Base-by-base conservation (phyloP, 2,888 invertebrate species). In the Ormyrus thymus region DNA sequence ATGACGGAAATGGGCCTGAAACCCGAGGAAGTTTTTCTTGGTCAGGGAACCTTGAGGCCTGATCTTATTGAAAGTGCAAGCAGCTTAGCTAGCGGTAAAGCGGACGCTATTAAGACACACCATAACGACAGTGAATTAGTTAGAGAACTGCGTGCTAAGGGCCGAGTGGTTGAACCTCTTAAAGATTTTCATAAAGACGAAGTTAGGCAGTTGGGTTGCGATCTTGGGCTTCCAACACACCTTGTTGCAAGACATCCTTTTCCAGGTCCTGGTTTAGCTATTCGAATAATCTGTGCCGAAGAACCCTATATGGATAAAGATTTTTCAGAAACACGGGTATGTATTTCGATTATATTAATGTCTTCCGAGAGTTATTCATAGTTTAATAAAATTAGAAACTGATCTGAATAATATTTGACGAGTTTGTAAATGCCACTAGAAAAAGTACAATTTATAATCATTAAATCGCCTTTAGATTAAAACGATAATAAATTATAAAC, bases 111-210 rank as follows among this genome's bases (percentile, higher is more conserved):
- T 88, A 99, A 99, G 92, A 99, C 99, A 46, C 99, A 99, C 91
- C 99, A 99, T 92, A 99, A 99, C 90, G 99, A 99, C 91, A 98
- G 98, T 10, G 97, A 97, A 88, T 92, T 99, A 77, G 97, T 99
- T 77, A 91, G 97, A 84, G 91, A 95, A 85, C 90, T 95, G 84
- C 90, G 94, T 58, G 92, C 92, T 76, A 92, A 94, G 77, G 98
- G 98, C 10, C 92, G 97, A 74, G 98, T 99, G 29, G 95, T 99
- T 10, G 99, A 99, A 90, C 99, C 99, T n/a, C 92, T 99, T 76
- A 95, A 95, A 91, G 99, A 99, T 92, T 99, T 99, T 90, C 99
- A 99, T 91, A 99, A 99, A 92, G 99, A 99, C 89, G 99, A 99
- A 93, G 97, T 95, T 76, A 93, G 99, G 78, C 93, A 93, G 77